Conservation (phyloP, 1,140 invertebrate genomes). For the Drosophila quadrilineata region DNA sequence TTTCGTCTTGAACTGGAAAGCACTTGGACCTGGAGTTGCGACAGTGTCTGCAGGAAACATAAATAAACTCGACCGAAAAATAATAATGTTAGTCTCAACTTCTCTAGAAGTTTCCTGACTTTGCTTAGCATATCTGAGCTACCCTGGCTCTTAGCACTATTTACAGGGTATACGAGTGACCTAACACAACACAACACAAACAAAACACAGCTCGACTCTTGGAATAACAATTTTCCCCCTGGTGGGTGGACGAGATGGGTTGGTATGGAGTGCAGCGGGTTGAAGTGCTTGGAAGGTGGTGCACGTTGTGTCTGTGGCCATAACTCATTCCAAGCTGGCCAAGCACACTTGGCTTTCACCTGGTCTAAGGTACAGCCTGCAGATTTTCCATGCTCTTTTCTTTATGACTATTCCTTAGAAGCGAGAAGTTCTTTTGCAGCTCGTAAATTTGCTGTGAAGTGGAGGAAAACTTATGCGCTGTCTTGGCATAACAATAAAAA, state of each 20-base stretch:
- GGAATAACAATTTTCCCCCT: slow-evolving; percentile 48
- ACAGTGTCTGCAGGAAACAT: slow-evolving; percentile 5
- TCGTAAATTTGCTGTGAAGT: slow-evolving; percentile 18
- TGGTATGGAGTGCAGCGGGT: background rate
- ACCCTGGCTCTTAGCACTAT: background rate
- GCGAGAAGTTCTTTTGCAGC: slow-evolving; percentile 17
- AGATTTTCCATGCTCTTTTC: background rate
- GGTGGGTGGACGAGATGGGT: slow-evolving; percentile 33
- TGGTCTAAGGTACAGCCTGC: background rate
- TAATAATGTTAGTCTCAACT: no score
- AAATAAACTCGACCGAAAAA: no score
- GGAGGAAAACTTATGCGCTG: background rate
- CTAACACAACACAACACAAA: no score
- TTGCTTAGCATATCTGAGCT: background rate
- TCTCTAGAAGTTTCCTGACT: no score
- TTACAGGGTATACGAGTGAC: slow-evolving; percentile 11
- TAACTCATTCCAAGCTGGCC: slow-evolving; percentile 2
- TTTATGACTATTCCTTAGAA: slow-evolving; percentile 34
- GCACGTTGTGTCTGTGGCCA: background rate
- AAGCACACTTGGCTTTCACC: slow-evolving; percentile 3
- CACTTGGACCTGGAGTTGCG: slow-evolving; percentile 1
- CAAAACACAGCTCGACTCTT: background rate
- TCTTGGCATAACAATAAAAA: slow-evolving; percentile 12
- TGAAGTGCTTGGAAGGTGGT: no score
- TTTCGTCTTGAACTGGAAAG: background rate